phyloP scores from a whole-genome alignment of 2,888 invertebrate species.

The Hedychridium roseum region DNA sequence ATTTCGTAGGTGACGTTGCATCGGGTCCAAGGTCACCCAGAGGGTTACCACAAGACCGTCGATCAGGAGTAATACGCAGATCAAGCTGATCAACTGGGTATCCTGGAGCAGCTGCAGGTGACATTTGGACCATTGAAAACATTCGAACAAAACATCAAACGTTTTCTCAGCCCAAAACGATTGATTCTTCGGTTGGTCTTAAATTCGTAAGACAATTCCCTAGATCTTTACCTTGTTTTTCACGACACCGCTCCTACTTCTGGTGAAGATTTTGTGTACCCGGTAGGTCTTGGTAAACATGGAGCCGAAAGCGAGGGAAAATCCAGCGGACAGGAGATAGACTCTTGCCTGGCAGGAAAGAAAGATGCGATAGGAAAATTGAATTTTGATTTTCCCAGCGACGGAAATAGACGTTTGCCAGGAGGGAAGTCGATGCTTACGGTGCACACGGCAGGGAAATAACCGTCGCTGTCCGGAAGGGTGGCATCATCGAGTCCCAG shows the following conservation, averaged over 20 bases:
- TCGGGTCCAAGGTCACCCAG: constrained; percentile 88
- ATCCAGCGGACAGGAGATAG: constrained; percentile 88
- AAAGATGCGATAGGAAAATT: too few species aligned
- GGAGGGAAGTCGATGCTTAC: constrained; percentile 69
- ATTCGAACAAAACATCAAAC: too few species aligned
- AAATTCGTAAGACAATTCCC: too few species aligned
- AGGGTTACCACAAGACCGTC: constrained; percentile 84
- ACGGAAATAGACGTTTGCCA: too few species aligned
- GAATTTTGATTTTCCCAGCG: too few species aligned
- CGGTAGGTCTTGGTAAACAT: constrained; percentile 96
- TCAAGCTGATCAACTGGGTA: constrained; percentile 85
- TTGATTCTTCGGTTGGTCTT: too few species aligned
- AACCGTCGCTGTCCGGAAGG: constrained; percentile 72
- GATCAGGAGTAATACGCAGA: constrained; percentile 81
- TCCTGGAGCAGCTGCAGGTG: constrained; percentile 78
- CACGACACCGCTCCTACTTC: constrained; percentile 82
- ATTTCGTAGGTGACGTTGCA: constrained; percentile 85
- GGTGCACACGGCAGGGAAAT: constrained; percentile 85
- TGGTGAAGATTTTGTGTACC: constrained; percentile 89
- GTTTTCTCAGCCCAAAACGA: too few species aligned
- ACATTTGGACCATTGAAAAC: too few species aligned
- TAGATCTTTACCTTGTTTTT: constrained; percentile 77
- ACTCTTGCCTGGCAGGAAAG: constrained; percentile 77
- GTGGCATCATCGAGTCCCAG: constrained; percentile 86
- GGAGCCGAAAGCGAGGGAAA: constrained; percentile 90